Evolutionary conservation across 2,113 vertebrate genomes (phyloP).

Genomic region (Equus quagga): DNA sequence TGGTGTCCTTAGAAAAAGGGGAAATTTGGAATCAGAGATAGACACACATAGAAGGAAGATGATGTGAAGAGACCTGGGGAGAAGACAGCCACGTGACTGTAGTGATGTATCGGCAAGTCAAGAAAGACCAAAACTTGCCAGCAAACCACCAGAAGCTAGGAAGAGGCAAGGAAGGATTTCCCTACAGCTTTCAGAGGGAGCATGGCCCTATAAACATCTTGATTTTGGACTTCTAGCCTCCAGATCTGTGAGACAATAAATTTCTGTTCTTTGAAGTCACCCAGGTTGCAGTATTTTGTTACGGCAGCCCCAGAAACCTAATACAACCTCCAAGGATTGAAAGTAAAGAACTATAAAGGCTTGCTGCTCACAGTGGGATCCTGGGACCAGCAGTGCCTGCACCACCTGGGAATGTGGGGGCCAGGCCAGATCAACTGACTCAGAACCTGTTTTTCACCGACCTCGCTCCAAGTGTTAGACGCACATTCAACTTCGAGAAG

Average conservation of each 20-base stretch:
- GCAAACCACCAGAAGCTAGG: background rate
- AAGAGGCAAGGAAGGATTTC: background rate
- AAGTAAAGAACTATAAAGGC: background rate
- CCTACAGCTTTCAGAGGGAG: background rate
- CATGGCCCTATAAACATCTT: background rate
- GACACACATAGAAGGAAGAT: background rate
- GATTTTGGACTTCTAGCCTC: background rate
- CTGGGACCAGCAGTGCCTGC: background rate
- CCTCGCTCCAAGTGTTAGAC: too few relatives aligned
- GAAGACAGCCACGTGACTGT: background rate
- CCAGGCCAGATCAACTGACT: background rate
- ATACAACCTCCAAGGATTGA: background rate
- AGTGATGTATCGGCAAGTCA: background rate
- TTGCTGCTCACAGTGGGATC: background rate
- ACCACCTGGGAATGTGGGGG: fast-evolving
- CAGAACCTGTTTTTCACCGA: background rate
- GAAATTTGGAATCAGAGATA: background rate
- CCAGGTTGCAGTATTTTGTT: background rate
- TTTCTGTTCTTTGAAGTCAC: background rate
- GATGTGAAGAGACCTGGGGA: background rate
- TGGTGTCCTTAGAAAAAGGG: background rate
- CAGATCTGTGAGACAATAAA: background rate
- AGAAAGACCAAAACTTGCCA: background rate
- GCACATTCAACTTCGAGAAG: background rate
- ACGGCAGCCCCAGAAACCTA: background rate